Conservation (phyloP, 64 coral and sea anemone genomes). For the Montipora foliosa region DNA sequence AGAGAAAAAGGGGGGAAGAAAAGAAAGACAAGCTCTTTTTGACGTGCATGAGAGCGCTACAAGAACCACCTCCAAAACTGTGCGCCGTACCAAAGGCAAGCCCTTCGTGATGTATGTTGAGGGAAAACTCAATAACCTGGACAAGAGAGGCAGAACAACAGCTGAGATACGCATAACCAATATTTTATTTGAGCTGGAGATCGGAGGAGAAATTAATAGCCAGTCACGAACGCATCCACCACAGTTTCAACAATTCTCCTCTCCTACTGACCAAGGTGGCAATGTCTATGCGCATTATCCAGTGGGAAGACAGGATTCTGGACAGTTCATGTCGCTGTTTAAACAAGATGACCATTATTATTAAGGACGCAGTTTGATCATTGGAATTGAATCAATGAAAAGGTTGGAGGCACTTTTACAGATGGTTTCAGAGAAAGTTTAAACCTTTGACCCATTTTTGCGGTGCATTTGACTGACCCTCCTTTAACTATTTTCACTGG, state of each 20-base stretch:
- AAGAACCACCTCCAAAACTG: slow-evolving; percentile 13
- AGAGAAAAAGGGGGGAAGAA: neutral
- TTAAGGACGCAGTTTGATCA: neutral
- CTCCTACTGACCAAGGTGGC: slow-evolving; percentile 2
- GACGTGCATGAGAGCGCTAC: neutral
- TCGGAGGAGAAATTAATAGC: slow-evolving; percentile 6
- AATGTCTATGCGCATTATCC: slow-evolving; percentile 7
- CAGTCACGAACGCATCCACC: neutral
- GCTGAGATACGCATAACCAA: slow-evolving; percentile 61
- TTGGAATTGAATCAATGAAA: neutral
- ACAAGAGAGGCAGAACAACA: slow-evolving; percentile 35
- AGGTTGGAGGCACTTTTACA: slow-evolving; percentile 2
- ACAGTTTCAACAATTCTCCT: slow-evolving; percentile 30
- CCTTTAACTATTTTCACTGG: neutral
- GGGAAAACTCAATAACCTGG: slow-evolving; percentile 41
- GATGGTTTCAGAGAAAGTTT: neutral
- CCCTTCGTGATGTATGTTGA: slow-evolving; percentile 9
- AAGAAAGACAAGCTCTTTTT: neutral
- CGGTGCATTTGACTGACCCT: slow-evolving; percentile 4
- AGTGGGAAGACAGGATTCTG: slow-evolving; percentile 15
- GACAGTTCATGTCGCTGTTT: slow-evolving; percentile 3
- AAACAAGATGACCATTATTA: slow-evolving; percentile 19
- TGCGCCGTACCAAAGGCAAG: neutral
- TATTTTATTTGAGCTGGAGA: slow-evolving; percentile 55
- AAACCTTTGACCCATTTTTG: neutral